These are phyloP conservation scores for Caenorhabditis sp. DNA, from an alignment of 2,888 invertebrate genomes.

Conservation along the genomic window DNA sequence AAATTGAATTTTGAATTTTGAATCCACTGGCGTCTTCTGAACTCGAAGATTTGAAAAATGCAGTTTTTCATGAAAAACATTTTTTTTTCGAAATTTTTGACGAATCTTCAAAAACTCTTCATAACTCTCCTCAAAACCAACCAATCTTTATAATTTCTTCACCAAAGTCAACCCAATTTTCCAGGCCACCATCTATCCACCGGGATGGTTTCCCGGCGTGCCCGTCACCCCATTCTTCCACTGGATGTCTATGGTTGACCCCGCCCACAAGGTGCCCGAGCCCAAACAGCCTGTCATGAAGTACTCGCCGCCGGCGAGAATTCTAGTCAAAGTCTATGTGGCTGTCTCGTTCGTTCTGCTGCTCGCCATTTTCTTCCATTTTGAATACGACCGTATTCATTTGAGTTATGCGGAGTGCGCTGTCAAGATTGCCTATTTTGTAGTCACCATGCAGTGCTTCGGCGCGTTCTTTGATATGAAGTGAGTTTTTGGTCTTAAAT, in stretches of 20 bases:
- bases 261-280: constrained; percentile 80
- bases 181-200: constrained; percentile 89
- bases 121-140: not conserved
- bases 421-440: constrained; percentile 80
- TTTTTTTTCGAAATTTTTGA: not conserved
- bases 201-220: constrained; percentile 91
- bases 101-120: not conserved
- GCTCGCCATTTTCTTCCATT: constrained; percentile 81
- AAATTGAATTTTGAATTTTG: no score
- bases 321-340: constrained; percentile 79
- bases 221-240: constrained; percentile 79
- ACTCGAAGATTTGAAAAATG: not conserved
- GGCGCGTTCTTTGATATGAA: constrained; percentile 77
- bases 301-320: constrained; percentile 76
- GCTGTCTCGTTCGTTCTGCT: constrained; percentile 77
- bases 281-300: constrained; percentile 76
- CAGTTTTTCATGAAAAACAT: not conserved
- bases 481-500: constrained; percentile 40
- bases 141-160: not conserved
- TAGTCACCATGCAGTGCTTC: constrained; percentile 80
- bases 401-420: constrained; percentile 77
- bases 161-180: not conserved
- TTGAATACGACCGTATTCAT: constrained; percentile 80
- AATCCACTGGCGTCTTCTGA: not conserved
- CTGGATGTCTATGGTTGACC: constrained; percentile 79